phyloP scores from a whole-genome alignment of 1,140 invertebrate species.

The Diuraphis noxia region DNA sequence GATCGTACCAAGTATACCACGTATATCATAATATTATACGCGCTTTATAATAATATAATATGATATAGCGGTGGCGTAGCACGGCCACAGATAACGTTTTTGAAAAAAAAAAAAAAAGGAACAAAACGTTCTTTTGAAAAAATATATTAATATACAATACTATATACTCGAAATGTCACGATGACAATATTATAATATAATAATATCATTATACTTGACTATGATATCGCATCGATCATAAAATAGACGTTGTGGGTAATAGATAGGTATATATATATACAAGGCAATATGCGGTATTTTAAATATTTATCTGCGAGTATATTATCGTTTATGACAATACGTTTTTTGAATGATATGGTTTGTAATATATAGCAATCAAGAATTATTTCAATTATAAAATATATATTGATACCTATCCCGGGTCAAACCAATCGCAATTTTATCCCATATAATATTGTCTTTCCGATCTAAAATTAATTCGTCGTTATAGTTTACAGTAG shows the following conservation, averaged over 20 bases:
- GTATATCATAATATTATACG: not conserved
- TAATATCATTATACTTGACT: no score
- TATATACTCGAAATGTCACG: not conserved
- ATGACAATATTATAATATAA: no score
- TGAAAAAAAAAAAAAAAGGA: not conserved
- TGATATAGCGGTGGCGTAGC: not conserved
- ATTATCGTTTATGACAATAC: no score
- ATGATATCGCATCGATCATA: not conserved
- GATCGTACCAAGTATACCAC: not conserved
- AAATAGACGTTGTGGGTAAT: not conserved
- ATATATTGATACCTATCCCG: no score
- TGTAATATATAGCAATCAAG: no score
- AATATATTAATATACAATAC: not conserved
- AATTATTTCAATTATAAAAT: no score
- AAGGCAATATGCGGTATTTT: not conserved
- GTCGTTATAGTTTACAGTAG: no score
- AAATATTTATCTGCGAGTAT: not conserved
- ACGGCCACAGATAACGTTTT: not conserved
- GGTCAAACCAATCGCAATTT: no score
- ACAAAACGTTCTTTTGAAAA: not conserved
- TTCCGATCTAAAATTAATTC: no score
- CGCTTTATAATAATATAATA: not conserved
- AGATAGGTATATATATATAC: no score
- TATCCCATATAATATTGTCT: no score
- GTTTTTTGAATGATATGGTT: not conserved